Percentiles rank a stretch among this genome's conserved stretches.
These are phyloP conservation scores for Okamejei kenojei DNA, from an alignment of 2,797 vertebrate species.

Conservation along the genomic window DNA sequence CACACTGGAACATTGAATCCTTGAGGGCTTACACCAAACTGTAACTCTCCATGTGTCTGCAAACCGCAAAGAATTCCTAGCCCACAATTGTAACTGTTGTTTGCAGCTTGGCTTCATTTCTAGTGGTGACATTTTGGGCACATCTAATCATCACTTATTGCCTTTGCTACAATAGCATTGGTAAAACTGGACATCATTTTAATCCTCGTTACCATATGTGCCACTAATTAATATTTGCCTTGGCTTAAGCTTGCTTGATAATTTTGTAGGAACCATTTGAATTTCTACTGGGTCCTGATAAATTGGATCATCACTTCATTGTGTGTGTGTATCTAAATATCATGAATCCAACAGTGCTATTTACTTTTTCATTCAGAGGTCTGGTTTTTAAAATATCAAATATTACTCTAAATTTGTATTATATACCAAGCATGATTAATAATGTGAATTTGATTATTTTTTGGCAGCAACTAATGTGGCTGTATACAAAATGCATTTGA, in stretches of 20 bases:
- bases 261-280: not conserved
- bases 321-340: slow-evolving; percentile 7
- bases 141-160: slow-evolving; percentile 13
- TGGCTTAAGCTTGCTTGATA: slow-evolving; percentile 31
- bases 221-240: slow-evolving; percentile 34
- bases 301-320: not conserved
- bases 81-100: not conserved
- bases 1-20: no score
- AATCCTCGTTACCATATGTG: slow-evolving; percentile 23
- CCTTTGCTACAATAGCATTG: slow-evolving; percentile 24
- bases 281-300: not conserved
- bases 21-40: no score
- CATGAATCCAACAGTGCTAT: not conserved
- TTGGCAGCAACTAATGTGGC: not conserved
- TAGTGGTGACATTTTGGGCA: not conserved
- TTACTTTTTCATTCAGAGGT: not conserved
- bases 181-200: slow-evolving; percentile 28
- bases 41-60: no score
- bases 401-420: not conserved
- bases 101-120: not conserved
- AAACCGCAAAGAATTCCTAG: no score
- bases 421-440: not conserved
- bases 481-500: not conserved
- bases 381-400: not conserved
- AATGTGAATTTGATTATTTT: no score